phyloP scores from a whole-genome alignment of 2,888 invertebrate genomes.

The Drosophila merina region DNA sequence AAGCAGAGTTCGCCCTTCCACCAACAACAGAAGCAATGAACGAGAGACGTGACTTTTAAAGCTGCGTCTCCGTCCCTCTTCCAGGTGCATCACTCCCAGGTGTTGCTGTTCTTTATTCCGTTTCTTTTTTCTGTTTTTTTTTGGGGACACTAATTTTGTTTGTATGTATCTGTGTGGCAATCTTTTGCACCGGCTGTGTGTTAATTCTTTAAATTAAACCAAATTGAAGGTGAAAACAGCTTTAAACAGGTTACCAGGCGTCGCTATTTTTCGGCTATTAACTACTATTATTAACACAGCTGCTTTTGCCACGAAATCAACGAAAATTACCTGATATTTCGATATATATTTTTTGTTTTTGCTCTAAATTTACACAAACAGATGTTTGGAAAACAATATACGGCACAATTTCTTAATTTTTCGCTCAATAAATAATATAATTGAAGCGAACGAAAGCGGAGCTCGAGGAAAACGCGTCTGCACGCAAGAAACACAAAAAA shows the following conservation, averaged over 20 bases:
- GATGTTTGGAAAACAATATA: background rate
- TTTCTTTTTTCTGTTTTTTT: conserved; percentile 31
- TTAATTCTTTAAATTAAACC: conserved; percentile 4
- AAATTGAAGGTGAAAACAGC: conserved; percentile 49
- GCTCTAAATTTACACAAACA: too few species aligned
- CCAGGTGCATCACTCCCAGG: conserved; percentile 59
- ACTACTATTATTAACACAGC: conserved; percentile 5
- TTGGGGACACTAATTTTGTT: conserved; percentile 65
- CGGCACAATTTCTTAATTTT: background rate
- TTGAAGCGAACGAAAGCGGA: conserved; percentile 28
- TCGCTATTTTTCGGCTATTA: conserved; percentile 21
- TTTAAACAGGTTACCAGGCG: conserved; percentile 2
- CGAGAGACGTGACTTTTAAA: conserved; percentile 57
- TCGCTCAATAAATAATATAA: background rate
- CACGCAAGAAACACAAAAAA: conserved; percentile 75
- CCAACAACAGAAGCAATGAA: conserved; percentile 35
- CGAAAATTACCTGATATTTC: conserved; percentile 35
- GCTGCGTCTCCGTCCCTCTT: conserved; percentile 37
- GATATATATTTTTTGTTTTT: background rate
- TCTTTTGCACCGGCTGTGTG: conserved; percentile 35
- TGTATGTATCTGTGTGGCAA: conserved; percentile 1
- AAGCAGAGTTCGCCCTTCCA: conserved; percentile 46
- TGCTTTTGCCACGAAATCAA: background rate
- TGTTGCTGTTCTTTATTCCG: conserved; percentile 40
- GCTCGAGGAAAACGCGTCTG: conserved; percentile 69